Evolutionary conservation across 2,113 vertebrate species (phyloP).

Genomic region (Rhadina sibilatrix): DNA sequence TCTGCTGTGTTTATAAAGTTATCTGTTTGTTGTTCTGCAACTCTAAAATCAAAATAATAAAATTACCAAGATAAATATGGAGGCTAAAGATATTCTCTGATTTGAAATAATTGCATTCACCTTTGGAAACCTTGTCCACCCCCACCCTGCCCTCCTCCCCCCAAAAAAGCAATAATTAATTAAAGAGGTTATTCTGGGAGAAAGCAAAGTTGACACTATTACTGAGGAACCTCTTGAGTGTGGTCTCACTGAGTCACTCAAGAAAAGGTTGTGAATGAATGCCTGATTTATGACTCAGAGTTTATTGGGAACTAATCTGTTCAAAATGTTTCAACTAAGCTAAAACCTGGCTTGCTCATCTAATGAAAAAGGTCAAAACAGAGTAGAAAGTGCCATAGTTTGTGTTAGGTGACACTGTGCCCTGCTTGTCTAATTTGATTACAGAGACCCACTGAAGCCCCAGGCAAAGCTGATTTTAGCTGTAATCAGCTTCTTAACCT

Average conservation of each 20-base stretch:
- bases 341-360: constrained; percentile 62
- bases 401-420: constrained; percentile 80
- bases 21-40: background rate
- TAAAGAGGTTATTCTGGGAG: background rate
- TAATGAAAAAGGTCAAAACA: constrained; percentile 68
- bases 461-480: constrained; percentile 82
- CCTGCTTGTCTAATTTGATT: constrained; percentile 85
- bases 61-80: background rate
- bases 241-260: background rate
- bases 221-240: background rate
- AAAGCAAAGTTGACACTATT: background rate
- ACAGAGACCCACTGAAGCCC: constrained; percentile 76
- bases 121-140: background rate
- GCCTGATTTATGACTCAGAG: constrained; percentile 4
- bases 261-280: background rate
- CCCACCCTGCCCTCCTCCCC: fast-evolving
- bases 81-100: background rate
- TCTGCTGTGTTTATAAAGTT: background rate
- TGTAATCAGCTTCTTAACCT: constrained; percentile 86
- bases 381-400: constrained; percentile 77
- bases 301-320: constrained; percentile 61
- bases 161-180: background rate
- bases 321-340: constrained; percentile 65
- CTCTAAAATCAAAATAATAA: background rate
- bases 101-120: background rate